Percentiles rank a stretch among this genome's conserved stretches.
Conservation (phyloP, 2,797 vertebrate genomes). For the Silurus aristotelis region DNA sequence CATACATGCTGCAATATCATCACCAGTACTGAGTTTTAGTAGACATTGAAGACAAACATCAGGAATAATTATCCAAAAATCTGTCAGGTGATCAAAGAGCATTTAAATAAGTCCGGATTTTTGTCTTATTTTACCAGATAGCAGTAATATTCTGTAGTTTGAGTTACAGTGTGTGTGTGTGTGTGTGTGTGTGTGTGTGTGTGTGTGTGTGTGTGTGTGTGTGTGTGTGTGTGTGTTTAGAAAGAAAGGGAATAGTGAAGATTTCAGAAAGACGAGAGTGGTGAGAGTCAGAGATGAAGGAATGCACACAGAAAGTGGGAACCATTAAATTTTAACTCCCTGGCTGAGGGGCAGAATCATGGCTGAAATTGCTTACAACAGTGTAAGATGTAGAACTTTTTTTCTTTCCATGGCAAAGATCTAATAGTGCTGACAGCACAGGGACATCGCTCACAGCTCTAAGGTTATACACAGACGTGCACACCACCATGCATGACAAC, state of each 20-base stretch:
- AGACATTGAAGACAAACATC: not conserved
- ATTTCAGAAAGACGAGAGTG: conserved; percentile 13
- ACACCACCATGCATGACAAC: conserved; percentile 21
- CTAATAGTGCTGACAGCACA: conserved; percentile 59
- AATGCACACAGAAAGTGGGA: conserved; percentile 24
- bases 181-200: not conserved
- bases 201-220: too few species aligned
- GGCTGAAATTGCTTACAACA: conserved; percentile 72
- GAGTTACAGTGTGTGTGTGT: not conserved
- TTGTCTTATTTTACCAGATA: not conserved
- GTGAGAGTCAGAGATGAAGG: not conserved
- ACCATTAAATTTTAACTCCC: conserved; percentile 54
- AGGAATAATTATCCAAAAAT: not conserved
- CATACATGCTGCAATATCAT: not conserved
- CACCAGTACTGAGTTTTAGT: too few species aligned
- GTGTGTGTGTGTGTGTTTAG: not conserved
- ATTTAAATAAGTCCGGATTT: not conserved
- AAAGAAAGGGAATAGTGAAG: conserved; percentile 15
- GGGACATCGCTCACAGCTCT: conserved; percentile 44
- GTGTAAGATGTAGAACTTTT: conserved; percentile 61
- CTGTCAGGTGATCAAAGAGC: not conserved
- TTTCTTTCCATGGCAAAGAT: conserved; percentile 55
- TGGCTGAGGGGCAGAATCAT: conserved; percentile 60
- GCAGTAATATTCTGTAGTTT: not conserved
- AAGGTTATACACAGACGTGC: conserved; percentile 25